These are phyloP conservation scores for Mus pahari DNA, from an alignment of 2,113 vertebrate genomes.

Conservation along the genomic window DNA sequence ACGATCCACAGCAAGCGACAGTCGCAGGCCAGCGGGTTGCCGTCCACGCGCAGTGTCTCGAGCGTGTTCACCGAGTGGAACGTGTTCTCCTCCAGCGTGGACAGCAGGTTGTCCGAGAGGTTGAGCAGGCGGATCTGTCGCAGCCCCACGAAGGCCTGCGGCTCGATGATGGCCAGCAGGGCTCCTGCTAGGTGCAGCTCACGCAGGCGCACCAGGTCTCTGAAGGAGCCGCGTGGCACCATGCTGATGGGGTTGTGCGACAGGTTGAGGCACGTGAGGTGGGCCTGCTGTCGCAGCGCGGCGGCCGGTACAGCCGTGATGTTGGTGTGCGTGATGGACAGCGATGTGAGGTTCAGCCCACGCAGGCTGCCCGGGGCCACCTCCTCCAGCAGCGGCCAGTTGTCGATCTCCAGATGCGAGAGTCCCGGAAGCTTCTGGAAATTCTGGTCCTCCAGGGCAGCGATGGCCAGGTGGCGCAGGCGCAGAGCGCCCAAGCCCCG, in stretches of 20 bases:
- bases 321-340: slow-evolving; percentile 97
- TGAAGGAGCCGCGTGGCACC: slow-evolving; percentile 94
- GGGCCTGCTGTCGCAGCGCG: slow-evolving; percentile 93
- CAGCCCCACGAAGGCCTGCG: slow-evolving; percentile 93
- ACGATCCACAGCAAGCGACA: slow-evolving; percentile 98
- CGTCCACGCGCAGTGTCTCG: slow-evolving; percentile 94
- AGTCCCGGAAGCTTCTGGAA: slow-evolving; percentile 92
- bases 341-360: slow-evolving; percentile 95
- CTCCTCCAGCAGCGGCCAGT: slow-evolving; percentile 96
- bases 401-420: slow-evolving; percentile 94
- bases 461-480: slow-evolving; percentile 94
- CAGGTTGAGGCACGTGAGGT: slow-evolving; percentile 95
- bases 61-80: slow-evolving; percentile 97
- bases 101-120: slow-evolving; percentile 93
- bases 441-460: slow-evolving; percentile 93
- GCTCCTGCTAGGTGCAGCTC: slow-evolving; percentile 96
- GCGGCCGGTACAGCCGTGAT: slow-evolving; percentile 94
- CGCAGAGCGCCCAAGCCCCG: slow-evolving; percentile 92
- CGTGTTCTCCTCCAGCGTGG: slow-evolving; percentile 94
- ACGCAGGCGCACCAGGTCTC: slow-evolving; percentile 94
- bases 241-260: slow-evolving; percentile 96
- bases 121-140: slow-evolving; percentile 96
- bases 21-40: slow-evolving; percentile 96
- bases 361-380: slow-evolving; percentile 93
- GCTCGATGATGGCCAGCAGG: slow-evolving; percentile 91